These are phyloP conservation scores for Subacronicta megacephala DNA, from an alignment of 2,888 invertebrate genomes.

Conservation along the genomic window DNA sequence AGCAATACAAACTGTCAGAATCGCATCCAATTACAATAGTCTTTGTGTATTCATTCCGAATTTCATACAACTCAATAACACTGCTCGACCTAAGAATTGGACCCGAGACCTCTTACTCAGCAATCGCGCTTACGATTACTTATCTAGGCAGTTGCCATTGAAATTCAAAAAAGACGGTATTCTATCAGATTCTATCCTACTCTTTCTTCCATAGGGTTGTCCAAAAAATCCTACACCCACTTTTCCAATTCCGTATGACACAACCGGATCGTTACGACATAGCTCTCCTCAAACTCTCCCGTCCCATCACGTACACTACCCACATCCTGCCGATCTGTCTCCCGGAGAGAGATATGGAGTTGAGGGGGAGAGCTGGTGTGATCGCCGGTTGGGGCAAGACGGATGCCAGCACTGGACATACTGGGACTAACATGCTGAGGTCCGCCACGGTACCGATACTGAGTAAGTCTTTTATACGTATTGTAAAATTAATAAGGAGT, in stretches of 20 bases:
- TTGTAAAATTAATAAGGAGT: too few species aligned
- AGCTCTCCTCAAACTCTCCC: constrained; percentile 92
- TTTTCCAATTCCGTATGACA: constrained; percentile 94
- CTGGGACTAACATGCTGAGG: constrained; percentile 94
- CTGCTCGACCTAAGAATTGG: too few species aligned
- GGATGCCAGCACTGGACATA: constrained; percentile 92
- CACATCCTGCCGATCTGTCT: constrained; percentile 95
- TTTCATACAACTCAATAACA: too few species aligned
- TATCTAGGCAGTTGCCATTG: too few species aligned
- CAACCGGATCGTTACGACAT: constrained; percentile 95
- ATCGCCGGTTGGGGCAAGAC: constrained; percentile 97
- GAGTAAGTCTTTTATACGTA: constrained; percentile 84
- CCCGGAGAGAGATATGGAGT: constrained; percentile 86
- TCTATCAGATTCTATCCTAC: not conserved
- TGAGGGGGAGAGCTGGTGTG: constrained; percentile 79
- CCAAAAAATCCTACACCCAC: constrained; percentile 94
- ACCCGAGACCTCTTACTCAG: too few species aligned
- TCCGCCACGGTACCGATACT: constrained; percentile 95
- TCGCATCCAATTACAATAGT: too few species aligned
- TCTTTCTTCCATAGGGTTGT: constrained; percentile 84
- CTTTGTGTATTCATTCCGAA: too few species aligned
- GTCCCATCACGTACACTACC: constrained; percentile 90
- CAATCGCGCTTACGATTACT: too few species aligned
- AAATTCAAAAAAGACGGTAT: too few species aligned
- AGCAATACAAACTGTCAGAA: too few species aligned